phyloP scores from a whole-genome alignment of 2,888 invertebrate species.

The Nomada fabriciana region DNA sequence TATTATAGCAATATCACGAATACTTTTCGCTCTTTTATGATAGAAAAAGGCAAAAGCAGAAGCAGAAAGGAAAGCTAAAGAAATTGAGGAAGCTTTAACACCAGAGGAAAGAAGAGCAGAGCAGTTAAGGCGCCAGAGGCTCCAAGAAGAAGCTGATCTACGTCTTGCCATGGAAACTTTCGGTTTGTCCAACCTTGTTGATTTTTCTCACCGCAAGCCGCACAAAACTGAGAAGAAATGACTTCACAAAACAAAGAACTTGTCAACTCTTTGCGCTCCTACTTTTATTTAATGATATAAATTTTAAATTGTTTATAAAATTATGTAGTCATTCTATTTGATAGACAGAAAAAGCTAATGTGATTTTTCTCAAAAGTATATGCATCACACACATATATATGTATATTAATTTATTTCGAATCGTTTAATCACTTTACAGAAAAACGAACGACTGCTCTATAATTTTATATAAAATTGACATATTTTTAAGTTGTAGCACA shows the following conservation, averaged over 20 bases:
- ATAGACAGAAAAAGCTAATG: conserved; percentile 5
- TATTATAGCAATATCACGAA: neutral
- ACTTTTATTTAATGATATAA: conserved; percentile 39
- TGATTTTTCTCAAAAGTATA: conserved; percentile 24
- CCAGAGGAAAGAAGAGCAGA: conserved; percentile 92
- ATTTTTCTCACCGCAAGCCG: conserved; percentile 83
- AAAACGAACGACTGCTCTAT: conserved; percentile 9
- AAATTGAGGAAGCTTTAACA: conserved; percentile 88
- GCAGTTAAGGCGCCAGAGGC: conserved; percentile 91
- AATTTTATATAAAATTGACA: conserved; percentile 29
- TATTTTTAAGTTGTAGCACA: conserved; percentile 11
- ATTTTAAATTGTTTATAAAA: conserved; percentile 37
- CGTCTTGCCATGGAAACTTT: conserved; percentile 95
- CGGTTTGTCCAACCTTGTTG: conserved; percentile 86
- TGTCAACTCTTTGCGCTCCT: conserved; percentile 46
- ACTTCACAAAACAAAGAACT: conserved; percentile 42
- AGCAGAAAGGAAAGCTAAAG: conserved; percentile 87
- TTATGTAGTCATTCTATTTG: conserved; percentile 23
- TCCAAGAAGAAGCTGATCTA: conserved; percentile 95
- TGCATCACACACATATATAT: neutral
- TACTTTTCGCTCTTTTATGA: conserved; percentile 1
- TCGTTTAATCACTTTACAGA: conserved; percentile 4
- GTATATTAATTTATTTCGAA: conserved; percentile 9
- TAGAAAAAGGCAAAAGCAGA: conserved; percentile 88
- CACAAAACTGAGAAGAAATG: conserved; percentile 81